A percentile compares a stretch with the other conserved stretches of the same genome.
Conservation (phyloP, 1,140 invertebrate species). For the Cecropterus lyciades region DNA sequence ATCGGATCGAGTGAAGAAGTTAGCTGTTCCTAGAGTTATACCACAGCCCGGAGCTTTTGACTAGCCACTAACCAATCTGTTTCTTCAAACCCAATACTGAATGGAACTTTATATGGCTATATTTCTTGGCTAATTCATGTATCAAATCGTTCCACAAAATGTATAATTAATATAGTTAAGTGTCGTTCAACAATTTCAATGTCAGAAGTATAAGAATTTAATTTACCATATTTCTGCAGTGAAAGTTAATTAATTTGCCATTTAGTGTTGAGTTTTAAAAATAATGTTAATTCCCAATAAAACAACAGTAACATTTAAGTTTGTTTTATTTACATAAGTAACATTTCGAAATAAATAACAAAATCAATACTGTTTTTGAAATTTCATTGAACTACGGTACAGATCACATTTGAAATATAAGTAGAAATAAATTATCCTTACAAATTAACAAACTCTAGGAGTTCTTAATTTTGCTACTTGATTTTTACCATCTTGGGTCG, state of each 20-base stretch:
- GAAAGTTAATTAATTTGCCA: constrained; percentile 10
- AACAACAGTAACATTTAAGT: constrained; percentile 33
- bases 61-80: constrained; percentile 1
- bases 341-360: constrained; percentile 44
- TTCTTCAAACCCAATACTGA: not conserved
- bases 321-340: constrained; percentile 53
- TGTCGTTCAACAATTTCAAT: no score
- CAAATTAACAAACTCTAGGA: constrained; percentile 39
- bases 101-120: not conserved
- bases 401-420: constrained; percentile 56
- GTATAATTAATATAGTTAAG: no score
- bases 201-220: no score
- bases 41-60: constrained; percentile 41
- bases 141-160: no score
- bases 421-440: constrained; percentile 66
- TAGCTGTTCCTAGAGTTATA: constrained; percentile 68
- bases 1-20: constrained; percentile 68
- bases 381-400: constrained; percentile 43
- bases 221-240: not conserved
- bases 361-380: constrained; percentile 44
- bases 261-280: constrained; percentile 17
- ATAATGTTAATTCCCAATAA: constrained; percentile 18
- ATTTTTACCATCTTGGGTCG: constrained; percentile 6
- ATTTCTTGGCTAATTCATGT: not conserved
- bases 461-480: constrained; percentile 26